Evolutionary conservation across 2,888 invertebrate species (phyloP).

Genomic region (Trichopoda pennipes): DNA sequence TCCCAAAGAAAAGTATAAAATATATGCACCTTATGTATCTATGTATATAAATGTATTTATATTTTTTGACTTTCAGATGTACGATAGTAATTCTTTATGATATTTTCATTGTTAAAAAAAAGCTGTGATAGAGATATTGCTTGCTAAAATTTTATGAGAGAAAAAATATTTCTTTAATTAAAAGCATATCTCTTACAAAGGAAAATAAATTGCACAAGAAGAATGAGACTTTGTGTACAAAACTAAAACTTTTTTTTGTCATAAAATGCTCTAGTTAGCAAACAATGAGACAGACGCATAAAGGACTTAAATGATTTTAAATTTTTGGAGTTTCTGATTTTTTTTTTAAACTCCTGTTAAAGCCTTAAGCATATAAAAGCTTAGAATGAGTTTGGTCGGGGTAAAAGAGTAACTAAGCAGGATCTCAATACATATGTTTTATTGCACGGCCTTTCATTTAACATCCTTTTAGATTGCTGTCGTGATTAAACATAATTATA

Average conservation of each 20-base stretch:
- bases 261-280: constrained; percentile 30
- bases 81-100: constrained; percentile 11
- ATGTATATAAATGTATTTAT: not conserved
- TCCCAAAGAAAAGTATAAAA: not conserved
- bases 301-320: not conserved
- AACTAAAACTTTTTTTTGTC: not conserved
- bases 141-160: not conserved
- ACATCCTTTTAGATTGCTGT: no score
- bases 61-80: constrained; percentile 6
- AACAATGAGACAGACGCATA: not conserved
- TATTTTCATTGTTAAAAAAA: constrained; percentile 6
- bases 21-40: constrained; percentile 27
- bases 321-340: no score
- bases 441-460: no score
- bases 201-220: constrained; percentile 34
- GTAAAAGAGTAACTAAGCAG: no score
- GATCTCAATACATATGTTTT: no score
- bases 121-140: not conserved
- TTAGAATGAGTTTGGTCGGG: no score
- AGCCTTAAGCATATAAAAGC: no score
- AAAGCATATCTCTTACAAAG: constrained; percentile 39
- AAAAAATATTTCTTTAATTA: constrained; percentile 37
- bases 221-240: constrained; percentile 17
- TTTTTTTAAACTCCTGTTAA: no score
- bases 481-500: no score